A percentile compares a stretch with the other conserved stretches of the same genome.
phyloP scores from a whole-genome alignment of 2,113 vertebrate genomes.

The Murina feae region DNA sequence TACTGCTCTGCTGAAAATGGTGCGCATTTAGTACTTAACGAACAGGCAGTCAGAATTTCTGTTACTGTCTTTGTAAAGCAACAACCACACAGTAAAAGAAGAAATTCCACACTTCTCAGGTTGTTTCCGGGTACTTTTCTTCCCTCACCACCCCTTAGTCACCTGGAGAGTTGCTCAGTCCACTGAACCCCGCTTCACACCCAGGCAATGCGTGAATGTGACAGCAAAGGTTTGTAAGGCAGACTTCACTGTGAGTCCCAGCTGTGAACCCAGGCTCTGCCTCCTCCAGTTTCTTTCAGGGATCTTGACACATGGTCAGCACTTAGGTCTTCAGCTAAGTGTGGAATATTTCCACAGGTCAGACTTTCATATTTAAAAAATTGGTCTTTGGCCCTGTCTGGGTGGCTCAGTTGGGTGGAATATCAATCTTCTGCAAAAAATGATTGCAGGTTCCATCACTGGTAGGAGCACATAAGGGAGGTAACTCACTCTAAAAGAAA shows the following conservation, averaged over 20 bases:
- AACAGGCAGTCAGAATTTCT: rapidly evolving
- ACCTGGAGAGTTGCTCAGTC: neutral
- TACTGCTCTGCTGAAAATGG: neutral
- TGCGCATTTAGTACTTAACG: rapidly evolving
- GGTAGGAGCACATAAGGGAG: neutral
- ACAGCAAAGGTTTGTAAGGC: rapidly evolving
- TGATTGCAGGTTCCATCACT: neutral
- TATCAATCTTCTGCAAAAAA: neutral
- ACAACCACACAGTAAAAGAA: neutral
- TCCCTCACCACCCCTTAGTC: rapidly evolving
- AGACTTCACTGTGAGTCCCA: no score
- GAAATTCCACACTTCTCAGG: rapidly evolving
- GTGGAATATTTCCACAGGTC: neutral
- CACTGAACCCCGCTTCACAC: rapidly evolving
- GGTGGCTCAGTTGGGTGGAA: neutral
- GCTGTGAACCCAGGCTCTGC: neutral
- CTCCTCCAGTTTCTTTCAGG: rapidly evolving
- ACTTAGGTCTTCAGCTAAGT: neutral
- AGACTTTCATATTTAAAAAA: neutral
- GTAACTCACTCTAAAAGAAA: neutral
- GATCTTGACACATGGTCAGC: rapidly evolving
- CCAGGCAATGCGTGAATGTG: rapidly evolving
- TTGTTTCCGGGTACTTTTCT: rapidly evolving
- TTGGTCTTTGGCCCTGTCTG: neutral
- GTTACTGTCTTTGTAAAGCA: neutral